These are phyloP conservation scores for Thripadectes ignobilis DNA, from an alignment of 2,797 vertebrate species.

Conservation along the genomic window DNA sequence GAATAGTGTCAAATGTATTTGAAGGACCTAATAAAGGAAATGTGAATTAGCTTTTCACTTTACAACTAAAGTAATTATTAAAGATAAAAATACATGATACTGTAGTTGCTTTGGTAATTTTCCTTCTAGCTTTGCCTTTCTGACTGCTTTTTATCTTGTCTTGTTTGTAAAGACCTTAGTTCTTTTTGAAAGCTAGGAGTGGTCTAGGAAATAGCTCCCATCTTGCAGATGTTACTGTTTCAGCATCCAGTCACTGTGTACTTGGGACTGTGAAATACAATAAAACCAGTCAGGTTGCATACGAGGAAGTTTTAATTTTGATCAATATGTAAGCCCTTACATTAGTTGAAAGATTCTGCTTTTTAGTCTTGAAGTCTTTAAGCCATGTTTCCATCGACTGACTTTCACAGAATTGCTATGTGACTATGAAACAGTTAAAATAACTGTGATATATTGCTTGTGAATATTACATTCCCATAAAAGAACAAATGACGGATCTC, in stretches of 20 bases:
- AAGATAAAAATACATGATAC: not conserved
- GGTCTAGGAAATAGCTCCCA: not conserved
- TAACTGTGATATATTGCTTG: not conserved
- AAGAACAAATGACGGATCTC: not conserved
- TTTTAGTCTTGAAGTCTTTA: not conserved
- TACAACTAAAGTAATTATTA: not conserved
- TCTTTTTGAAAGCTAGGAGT: not conserved
- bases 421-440: not conserved
- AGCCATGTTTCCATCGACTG: not conserved
- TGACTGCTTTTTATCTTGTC: not conserved
- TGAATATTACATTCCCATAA: not conserved
- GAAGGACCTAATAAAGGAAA: not conserved
- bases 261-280: not conserved
- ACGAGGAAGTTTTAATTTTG: not conserved
- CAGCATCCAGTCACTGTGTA: not conserved
- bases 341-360: not conserved
- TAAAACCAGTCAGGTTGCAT: not conserved
- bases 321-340: not conserved
- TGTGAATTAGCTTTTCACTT: not conserved
- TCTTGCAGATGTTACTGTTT: not conserved
- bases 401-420: not conserved
- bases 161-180: not conserved
- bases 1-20: not conserved
- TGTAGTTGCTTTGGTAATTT: not conserved
- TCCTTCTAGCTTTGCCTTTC: not conserved